phyloP scores from a whole-genome alignment of 2,797 vertebrate species.

The Gouania willdenowi region DNA sequence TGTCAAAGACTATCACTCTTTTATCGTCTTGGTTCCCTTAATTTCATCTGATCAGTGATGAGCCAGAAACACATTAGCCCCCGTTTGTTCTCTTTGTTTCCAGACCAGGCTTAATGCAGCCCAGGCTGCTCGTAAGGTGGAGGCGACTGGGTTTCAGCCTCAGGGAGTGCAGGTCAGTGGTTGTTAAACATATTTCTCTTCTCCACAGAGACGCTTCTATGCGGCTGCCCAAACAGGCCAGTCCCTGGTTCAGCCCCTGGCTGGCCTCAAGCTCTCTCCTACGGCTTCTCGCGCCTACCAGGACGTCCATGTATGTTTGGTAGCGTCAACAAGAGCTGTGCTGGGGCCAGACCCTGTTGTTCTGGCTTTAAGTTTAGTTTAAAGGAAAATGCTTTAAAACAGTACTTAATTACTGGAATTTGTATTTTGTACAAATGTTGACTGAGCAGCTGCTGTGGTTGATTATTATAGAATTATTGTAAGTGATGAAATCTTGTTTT shows the following conservation, averaged over 20 bases:
- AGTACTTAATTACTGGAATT: too few relatives aligned
- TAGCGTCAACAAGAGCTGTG: background rate
- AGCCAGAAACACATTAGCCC: conserved; percentile 6
- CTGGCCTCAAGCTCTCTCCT: conserved; percentile 48
- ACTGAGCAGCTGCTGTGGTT: background rate
- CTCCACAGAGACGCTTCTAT: conserved; percentile 56
- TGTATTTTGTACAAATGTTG: background rate
- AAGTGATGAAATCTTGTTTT: background rate
- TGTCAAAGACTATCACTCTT: background rate
- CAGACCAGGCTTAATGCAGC: conserved; percentile 89
- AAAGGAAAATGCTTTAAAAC: too few relatives aligned
- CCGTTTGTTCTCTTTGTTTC: conserved; percentile 48
- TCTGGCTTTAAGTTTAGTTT: background rate
- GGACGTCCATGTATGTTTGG: conserved; percentile 65
- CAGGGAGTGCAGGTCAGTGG: conserved; percentile 87
- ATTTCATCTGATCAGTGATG: background rate
- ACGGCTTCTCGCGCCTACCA: conserved; percentile 37
- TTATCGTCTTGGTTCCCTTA: background rate
- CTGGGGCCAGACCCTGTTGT: background rate
- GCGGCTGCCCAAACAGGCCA: conserved; percentile 32
- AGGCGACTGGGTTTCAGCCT: conserved; percentile 63
- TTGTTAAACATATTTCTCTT: conserved; percentile 42
- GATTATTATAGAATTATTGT: background rate
- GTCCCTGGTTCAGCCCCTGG: conserved; percentile 47
- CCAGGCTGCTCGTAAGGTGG: conserved; percentile 82